Evolutionary conservation across 2,113 vertebrate genomes (phyloP).

Genomic region (Chaetura pelagica): DNA sequence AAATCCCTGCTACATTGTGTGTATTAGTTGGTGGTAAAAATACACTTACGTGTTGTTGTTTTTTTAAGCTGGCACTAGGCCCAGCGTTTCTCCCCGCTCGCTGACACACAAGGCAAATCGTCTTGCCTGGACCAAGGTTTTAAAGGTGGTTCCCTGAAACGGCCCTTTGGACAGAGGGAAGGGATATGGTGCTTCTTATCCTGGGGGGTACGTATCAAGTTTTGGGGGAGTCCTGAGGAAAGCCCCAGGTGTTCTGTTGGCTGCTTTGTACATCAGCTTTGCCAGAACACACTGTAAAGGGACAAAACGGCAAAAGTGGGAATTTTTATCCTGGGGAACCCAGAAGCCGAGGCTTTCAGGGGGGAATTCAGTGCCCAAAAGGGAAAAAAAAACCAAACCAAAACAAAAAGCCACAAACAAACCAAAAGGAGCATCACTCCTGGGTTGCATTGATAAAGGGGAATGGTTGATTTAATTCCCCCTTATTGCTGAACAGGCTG

Average conservation of each 20-base stretch:
- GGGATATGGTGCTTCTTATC: neutral
- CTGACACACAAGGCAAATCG: neutral
- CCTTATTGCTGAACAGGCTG: fast-evolving
- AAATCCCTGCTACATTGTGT: neutral
- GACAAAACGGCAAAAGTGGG: neutral
- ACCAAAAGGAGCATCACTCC: too few relatives aligned
- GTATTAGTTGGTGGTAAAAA: neutral
- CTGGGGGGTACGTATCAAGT: neutral
- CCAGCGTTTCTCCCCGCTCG: neutral
- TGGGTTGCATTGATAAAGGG: too few relatives aligned
- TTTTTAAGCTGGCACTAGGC: neutral
- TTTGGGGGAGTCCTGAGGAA: neutral
- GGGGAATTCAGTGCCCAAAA: neutral
- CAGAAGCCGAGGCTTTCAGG: neutral
- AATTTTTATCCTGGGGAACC: neutral
- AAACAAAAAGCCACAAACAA: too few relatives aligned
- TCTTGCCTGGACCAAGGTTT: neutral
- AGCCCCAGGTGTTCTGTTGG: fast-evolving
- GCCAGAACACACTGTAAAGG: fast-evolving
- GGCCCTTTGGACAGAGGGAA: neutral
- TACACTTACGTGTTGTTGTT: neutral
- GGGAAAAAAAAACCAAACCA: neutral
- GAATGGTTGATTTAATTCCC: neutral
- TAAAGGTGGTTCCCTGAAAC: neutral
- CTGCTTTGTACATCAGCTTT: neutral